Percentiles rank a stretch among this genome's conserved stretches.
phyloP scores from a whole-genome alignment of 2,888 invertebrate genomes.

The Drosophila multiciliata region DNA sequence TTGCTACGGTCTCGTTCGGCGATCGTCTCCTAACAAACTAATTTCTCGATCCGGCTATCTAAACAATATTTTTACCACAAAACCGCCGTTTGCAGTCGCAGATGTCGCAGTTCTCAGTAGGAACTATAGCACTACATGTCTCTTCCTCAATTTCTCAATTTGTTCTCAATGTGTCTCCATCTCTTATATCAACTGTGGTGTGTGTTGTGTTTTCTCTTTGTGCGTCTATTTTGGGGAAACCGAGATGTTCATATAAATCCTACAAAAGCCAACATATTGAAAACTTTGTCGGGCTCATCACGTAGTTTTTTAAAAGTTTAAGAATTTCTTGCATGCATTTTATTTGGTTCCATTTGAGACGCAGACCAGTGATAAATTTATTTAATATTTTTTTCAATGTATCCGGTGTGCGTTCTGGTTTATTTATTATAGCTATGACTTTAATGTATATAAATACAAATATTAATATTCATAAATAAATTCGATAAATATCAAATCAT shows the following conservation, averaged over 20 bases:
- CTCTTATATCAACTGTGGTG: constrained; percentile 33
- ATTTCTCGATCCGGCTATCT: constrained; percentile 59
- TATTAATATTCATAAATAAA: not conserved
- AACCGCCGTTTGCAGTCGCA: constrained; percentile 40
- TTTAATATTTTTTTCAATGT: constrained; percentile 28
- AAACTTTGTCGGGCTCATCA: constrained; percentile 37
- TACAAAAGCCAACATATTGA: constrained; percentile 11
- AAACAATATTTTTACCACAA: constrained; percentile 72
- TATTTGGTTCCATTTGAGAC: constrained; percentile 16
- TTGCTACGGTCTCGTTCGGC: constrained; percentile 79
- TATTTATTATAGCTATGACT: not conserved
- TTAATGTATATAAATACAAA: not conserved
- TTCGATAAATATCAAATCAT: not conserved
- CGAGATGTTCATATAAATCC: constrained; percentile 50
- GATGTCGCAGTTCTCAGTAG: constrained; percentile 53
- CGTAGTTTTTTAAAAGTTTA: constrained; percentile 31
- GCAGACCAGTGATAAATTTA: constrained; percentile 17
- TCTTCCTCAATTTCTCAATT: constrained; percentile 42
- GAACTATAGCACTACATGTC: constrained; percentile 31
- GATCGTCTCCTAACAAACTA: constrained; percentile 83
- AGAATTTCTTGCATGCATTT: constrained; percentile 37
- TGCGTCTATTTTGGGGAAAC: constrained; percentile 55
- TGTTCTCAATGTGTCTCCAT: constrained; percentile 36
- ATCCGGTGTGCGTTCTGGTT: not conserved
- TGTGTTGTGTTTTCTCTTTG: constrained; percentile 25